A percentile compares a stretch with the other conserved stretches of the same genome.
phyloP scores from a whole-genome alignment of 2,113 vertebrate species.

The Antidorcas marsupialis region DNA sequence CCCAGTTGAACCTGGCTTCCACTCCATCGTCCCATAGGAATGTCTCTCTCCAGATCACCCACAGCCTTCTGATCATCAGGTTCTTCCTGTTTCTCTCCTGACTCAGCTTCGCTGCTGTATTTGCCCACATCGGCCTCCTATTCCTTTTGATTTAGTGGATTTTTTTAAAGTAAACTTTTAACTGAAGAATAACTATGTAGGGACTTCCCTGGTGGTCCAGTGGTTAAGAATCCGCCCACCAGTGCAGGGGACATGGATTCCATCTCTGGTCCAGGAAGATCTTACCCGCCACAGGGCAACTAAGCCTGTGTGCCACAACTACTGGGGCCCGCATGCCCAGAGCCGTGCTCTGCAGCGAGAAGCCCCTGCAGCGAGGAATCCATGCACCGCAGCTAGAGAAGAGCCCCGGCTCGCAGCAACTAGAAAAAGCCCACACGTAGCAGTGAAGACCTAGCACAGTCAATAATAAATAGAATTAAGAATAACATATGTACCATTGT shows the following conservation, averaged over 20 bases:
- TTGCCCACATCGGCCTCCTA: background rate
- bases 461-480: background rate
- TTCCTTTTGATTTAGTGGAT: background rate
- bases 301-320: background rate
- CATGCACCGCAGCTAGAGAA: background rate
- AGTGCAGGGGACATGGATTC: background rate
- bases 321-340: background rate
- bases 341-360: background rate
- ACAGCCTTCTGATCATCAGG: background rate
- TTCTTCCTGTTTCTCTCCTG: background rate
- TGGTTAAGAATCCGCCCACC: background rate
- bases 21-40: background rate
- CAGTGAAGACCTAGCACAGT: background rate
- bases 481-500: background rate
- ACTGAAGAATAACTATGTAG: background rate
- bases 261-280: background rate
- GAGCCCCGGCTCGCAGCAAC: background rate
- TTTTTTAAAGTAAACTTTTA: background rate
- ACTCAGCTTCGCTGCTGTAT: background rate
- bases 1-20: background rate
- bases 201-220: background rate
- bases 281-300: background rate
- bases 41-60: background rate
- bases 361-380: background rate
- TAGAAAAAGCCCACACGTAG: background rate